Conservation (phyloP, 2,797 vertebrate genomes). For the Eupleurogrammus muticus region DNA sequence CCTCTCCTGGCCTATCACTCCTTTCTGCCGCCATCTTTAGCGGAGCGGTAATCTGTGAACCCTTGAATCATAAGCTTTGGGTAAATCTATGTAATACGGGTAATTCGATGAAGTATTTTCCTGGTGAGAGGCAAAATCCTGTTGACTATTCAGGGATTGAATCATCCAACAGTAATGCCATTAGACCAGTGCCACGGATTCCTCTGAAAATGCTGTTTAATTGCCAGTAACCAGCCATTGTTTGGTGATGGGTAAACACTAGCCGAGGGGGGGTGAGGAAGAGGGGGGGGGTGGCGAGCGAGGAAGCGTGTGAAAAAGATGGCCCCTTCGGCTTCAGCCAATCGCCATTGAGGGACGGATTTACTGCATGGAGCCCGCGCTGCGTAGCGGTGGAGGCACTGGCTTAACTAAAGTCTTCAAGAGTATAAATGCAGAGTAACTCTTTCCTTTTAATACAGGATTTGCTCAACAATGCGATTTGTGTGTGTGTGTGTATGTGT, state of each 20-base stretch:
- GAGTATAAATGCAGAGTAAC: constrained; percentile 98
- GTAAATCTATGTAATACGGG: constrained; percentile 87
- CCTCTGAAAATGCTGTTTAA: constrained; percentile 85
- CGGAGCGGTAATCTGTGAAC: constrained; percentile 83
- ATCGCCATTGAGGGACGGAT: constrained; percentile 75
- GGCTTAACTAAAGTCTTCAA: constrained; percentile 97
- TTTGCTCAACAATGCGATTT: constrained; percentile 99
- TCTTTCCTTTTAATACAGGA: constrained; percentile 93
- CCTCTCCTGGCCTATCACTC: constrained; percentile 52
- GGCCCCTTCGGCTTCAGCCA: constrained; percentile 77
- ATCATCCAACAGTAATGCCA: constrained; percentile 86
- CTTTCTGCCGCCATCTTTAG: constrained; percentile 74
- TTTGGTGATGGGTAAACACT: constrained; percentile 85
- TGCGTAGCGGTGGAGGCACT: constrained; percentile 91
- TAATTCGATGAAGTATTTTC: constrained; percentile 88
- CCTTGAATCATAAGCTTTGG: constrained; percentile 86
- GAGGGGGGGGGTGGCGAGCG: constrained; percentile 42
- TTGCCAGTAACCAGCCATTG: constrained; percentile 86
- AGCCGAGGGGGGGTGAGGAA: constrained; percentile 63
- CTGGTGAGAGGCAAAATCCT: constrained; percentile 85
- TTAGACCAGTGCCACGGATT: constrained; percentile 86
- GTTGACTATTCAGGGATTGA: constrained; percentile 87
- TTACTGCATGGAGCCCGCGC: constrained; percentile 85
- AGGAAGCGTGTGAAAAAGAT: constrained; percentile 81
- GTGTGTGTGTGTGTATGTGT: constrained; percentile 3